These are phyloP conservation scores for Dryobotodes eremita DNA, from an alignment of 2,888 invertebrate species.

Conservation along the genomic window DNA sequence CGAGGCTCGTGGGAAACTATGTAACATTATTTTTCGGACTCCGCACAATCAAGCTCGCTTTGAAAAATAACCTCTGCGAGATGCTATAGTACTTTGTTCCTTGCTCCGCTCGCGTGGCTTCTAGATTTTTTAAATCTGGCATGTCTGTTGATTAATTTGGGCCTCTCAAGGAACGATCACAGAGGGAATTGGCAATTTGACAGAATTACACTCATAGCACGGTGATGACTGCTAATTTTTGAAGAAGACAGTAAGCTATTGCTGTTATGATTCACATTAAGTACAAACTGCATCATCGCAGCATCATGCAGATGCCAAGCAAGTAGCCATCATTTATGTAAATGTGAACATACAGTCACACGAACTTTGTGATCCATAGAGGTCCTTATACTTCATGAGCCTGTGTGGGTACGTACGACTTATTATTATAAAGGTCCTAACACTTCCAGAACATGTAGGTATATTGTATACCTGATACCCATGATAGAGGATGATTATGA, in stretches of 20 bases:
- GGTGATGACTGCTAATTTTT: neutral
- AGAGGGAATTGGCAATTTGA: neutral
- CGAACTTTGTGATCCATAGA: neutral
- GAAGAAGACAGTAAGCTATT: neutral
- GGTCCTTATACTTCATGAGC: neutral
- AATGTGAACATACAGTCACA: neutral
- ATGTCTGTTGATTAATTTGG: neutral
- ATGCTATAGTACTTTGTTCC: neutral
- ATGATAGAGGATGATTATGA: constrained; percentile 76
- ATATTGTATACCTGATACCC: constrained; percentile 66
- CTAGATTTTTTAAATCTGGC: neutral
- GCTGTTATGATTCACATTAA: neutral
- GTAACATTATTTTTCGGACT: constrained; percentile 73
- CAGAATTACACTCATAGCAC: too few relatives aligned
- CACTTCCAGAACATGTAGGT: constrained; percentile 69
- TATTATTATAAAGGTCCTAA: constrained; percentile 68
- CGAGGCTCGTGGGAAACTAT: constrained; percentile 80
- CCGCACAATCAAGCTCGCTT: constrained; percentile 50
- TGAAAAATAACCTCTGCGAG: constrained; percentile 35
- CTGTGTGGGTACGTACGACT: constrained; percentile 18
- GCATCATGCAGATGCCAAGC: neutral
- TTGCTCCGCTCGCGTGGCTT: neutral
- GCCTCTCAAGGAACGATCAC: neutral
- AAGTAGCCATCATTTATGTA: neutral
- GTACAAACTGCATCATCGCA: neutral